Evolutionary conservation across 1,140 invertebrate genomes (phyloP), one percentile per base, ranked within the genome.

Genomic region (Eubasilissa regina): DNA sequence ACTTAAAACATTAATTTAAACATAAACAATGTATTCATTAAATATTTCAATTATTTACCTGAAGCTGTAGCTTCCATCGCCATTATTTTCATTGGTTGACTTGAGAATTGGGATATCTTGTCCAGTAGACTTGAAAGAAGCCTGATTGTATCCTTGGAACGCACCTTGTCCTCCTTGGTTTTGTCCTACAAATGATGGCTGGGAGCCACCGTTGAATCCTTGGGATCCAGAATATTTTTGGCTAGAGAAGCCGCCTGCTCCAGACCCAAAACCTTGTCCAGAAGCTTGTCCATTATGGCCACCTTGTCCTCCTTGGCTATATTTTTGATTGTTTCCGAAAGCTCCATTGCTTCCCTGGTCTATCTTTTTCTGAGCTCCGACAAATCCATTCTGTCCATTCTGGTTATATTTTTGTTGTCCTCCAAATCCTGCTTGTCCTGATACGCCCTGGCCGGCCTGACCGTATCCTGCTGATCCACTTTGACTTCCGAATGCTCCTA

Each of bases 31-130:
- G n/a, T n/a, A n/a, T n/a, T n/a, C n/a, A n/a, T n/a, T n/a, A n/a
- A 60, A 11, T 60, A 0, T 60, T 43, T 72, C 25, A n/a, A n/a
- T 73, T 62, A 72, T 45, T 83, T 80, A 85, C 84, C 81, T 84
- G 81, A 83, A 86, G 45, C 58, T 76, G 78, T 86, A 87, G 58
- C 78, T 84, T 60, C 86, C 86, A 81, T 87, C 85, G n/a, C 84
- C 85, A 56, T 83, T 84, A 73, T 86, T 85, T 60, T 87, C 85
- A 51, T 84, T 84, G 60, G 80, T 83, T 75, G 78, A 85, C 44
- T 74, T 79, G 1, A 84, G 48, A 68, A 84, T 84, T 13, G 83
- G 83, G 48, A 84, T 81, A 17, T 83, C 80, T 79, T 81, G 80
- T 45, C 80, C 80, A 3, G 73, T 53, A 47, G 76, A 78, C 68